phyloP scores from a whole-genome alignment of 2,888 invertebrate genomes.

The Xestobium rufovillosum region DNA sequence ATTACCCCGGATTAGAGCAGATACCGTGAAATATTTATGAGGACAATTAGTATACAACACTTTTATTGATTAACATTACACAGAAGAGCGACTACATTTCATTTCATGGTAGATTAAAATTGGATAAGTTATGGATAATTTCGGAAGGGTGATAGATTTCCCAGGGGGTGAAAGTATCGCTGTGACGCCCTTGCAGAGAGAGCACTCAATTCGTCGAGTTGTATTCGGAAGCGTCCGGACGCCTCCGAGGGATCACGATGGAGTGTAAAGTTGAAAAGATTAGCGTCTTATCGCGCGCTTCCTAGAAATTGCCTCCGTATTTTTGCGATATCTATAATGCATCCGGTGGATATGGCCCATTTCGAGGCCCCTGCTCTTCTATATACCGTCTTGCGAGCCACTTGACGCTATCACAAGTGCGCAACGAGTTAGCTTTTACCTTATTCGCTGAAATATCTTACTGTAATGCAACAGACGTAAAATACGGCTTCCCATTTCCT shows the following conservation, averaged over 20 bases:
- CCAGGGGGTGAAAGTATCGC: constrained; percentile 32
- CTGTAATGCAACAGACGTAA: too few species aligned
- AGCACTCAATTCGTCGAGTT: background rate
- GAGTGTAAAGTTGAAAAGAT: constrained; percentile 54
- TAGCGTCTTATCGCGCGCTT: constrained; percentile 49
- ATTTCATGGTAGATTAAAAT: constrained; percentile 47
- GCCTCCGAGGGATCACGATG: constrained; percentile 39
- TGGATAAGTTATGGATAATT: constrained; percentile 46
- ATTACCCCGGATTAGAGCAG: background rate
- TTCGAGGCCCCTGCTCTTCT: constrained; percentile 34
- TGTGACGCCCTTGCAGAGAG: constrained; percentile 17
- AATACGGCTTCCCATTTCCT: too few species aligned
- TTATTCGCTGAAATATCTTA: too few species aligned
- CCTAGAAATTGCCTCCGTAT: constrained; percentile 47
- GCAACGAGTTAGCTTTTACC: too few species aligned
- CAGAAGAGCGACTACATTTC: constrained; percentile 37
- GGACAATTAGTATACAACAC: constrained; percentile 30
- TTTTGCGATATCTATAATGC: constrained; percentile 45
- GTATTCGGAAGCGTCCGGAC: constrained; percentile 22
- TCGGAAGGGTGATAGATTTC: constrained; percentile 46
- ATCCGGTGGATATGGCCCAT: constrained; percentile 36
- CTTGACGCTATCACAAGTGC: too few species aligned
- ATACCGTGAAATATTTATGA: constrained; percentile 13
- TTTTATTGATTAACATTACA: constrained; percentile 34
- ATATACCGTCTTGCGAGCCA: too few species aligned